Percentiles rank a stretch among this genome's conserved stretches.
These are phyloP conservation scores for Pyralis farinalis DNA, from an alignment of 2,888 invertebrate species.

Conservation along the genomic window DNA sequence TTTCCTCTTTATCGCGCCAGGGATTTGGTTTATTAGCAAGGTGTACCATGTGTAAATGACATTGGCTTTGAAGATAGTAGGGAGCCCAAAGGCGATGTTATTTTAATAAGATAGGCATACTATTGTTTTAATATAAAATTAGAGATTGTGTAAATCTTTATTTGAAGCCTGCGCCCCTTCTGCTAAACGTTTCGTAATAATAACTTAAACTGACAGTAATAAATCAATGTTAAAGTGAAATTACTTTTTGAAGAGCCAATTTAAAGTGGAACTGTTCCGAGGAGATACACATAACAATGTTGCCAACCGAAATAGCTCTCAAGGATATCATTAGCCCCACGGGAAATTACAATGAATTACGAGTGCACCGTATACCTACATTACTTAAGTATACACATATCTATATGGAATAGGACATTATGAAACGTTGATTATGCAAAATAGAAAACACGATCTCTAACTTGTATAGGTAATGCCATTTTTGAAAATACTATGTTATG, in stretches of 20 bases:
- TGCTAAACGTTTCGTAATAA: background rate
- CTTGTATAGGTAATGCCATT: too few relatives aligned
- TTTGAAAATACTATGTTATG: too few relatives aligned
- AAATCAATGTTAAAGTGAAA: background rate
- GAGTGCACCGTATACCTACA: conserved; percentile 32
- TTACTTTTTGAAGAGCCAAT: background rate
- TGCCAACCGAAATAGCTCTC: conserved; percentile 51
- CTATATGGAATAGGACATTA: background rate
- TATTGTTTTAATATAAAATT: too few relatives aligned
- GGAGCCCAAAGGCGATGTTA: too few relatives aligned
- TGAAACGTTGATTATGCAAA: too few relatives aligned
- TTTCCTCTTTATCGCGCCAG: too few relatives aligned
- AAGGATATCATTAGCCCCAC: conserved; percentile 58
- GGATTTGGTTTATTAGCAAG: too few relatives aligned
- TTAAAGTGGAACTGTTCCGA: conserved; percentile 4
- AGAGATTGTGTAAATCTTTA: too few relatives aligned
- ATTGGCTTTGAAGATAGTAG: too few relatives aligned
- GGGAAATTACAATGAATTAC: conserved; percentile 72
- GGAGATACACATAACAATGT: conserved; percentile 1
- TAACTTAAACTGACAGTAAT: background rate
- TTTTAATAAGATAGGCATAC: too few relatives aligned
- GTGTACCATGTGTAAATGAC: too few relatives aligned
- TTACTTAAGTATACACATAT: conserved; percentile 14
- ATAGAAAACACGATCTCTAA: too few relatives aligned
- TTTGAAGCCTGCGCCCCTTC: background rate